A percentile compares a stretch with the other conserved stretches of the same genome.
These are phyloP conservation scores for Autographa gamma DNA, from an alignment of 2,888 invertebrate species.

Conservation along the genomic window DNA sequence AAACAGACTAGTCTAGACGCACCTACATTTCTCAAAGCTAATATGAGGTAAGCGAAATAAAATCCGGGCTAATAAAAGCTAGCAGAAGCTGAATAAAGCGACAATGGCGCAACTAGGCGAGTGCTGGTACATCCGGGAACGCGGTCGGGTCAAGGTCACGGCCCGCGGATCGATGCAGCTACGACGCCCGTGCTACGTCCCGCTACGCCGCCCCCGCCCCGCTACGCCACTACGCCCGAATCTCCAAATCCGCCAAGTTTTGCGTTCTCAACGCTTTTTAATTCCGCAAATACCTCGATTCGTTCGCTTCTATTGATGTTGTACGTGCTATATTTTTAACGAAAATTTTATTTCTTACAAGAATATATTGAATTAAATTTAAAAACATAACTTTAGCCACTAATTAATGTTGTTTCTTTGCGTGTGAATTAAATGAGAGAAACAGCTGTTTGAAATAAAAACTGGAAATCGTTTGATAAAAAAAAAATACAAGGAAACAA, in stretches of 20 bases:
- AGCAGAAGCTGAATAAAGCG: slow-evolving; percentile 77
- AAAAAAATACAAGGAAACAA: slow-evolving; percentile 25
- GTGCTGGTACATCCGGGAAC: slow-evolving; percentile 85
- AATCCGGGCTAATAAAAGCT: slow-evolving; percentile 81
- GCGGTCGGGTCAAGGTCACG: slow-evolving; percentile 91
- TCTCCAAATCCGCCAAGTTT: slow-evolving; percentile 60
- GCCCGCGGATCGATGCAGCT: slow-evolving; percentile 90
- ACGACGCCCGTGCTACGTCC: slow-evolving; percentile 78
- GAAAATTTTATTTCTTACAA: slow-evolving; percentile 10
- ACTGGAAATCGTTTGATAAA: slow-evolving; percentile 31
- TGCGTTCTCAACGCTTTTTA: slow-evolving; percentile 58
- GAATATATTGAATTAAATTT: no score
- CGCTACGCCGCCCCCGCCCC: slow-evolving; percentile 64
- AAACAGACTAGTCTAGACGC: slow-evolving; percentile 65
- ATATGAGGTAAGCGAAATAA: slow-evolving; percentile 71
- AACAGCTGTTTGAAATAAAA: slow-evolving; percentile 6
- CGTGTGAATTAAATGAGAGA: background rate
- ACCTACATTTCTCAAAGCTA: slow-evolving; percentile 57
- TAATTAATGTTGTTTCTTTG: background rate
- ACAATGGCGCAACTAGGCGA: slow-evolving; percentile 84
- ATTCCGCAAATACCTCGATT: slow-evolving; percentile 58
- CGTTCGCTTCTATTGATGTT: slow-evolving; percentile 53
- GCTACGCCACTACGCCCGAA: slow-evolving; percentile 69
- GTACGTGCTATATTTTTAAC: slow-evolving; percentile 45
- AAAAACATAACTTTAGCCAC: no score